Percentiles rank a stretch among this genome's conserved stretches.
These are phyloP conservation scores for Epinotia bilunana DNA, from an alignment of 2,888 invertebrate genomes.

Conservation along the genomic window DNA sequence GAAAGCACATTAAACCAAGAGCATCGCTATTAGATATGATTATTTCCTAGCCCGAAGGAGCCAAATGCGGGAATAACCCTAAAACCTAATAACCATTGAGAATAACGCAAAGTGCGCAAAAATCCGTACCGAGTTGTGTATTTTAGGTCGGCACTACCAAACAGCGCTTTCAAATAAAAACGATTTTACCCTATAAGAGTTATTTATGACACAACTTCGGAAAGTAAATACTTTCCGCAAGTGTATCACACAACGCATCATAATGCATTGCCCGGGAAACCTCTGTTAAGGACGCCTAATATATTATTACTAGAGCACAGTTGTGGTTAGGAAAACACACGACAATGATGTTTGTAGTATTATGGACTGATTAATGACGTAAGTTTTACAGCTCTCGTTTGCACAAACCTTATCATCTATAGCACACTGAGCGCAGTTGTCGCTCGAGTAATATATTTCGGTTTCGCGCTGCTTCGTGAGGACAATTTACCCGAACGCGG, in stretches of 20 bases:
- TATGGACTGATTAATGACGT: background rate
- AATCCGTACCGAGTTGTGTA: constrained; percentile 6
- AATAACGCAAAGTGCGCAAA: constrained; percentile 33
- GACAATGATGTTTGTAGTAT: no score
- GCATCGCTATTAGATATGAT: constrained; percentile 12
- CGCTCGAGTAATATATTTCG: no score
- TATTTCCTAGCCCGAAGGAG: background rate
- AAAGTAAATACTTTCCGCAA: background rate
- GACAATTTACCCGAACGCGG: no score
- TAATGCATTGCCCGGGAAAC: background rate
- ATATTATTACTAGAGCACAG: no score
- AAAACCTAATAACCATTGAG: constrained; percentile 33
- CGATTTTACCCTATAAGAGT: background rate
- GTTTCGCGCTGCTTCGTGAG: no score
- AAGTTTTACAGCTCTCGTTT: background rate
- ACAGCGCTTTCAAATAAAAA: background rate
- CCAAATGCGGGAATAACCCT: constrained; percentile 37
- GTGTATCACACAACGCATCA: background rate
- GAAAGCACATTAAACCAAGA: background rate
- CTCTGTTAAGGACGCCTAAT: no score
- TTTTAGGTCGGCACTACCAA: background rate
- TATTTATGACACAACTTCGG: constrained; percentile 4
- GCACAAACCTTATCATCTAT: background rate
- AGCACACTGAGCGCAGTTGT: no score
- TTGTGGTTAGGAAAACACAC: no score